Base-by-base conservation (phyloP, 1,140 invertebrate genomes). In the Spodoptera frugiperda region DNA sequence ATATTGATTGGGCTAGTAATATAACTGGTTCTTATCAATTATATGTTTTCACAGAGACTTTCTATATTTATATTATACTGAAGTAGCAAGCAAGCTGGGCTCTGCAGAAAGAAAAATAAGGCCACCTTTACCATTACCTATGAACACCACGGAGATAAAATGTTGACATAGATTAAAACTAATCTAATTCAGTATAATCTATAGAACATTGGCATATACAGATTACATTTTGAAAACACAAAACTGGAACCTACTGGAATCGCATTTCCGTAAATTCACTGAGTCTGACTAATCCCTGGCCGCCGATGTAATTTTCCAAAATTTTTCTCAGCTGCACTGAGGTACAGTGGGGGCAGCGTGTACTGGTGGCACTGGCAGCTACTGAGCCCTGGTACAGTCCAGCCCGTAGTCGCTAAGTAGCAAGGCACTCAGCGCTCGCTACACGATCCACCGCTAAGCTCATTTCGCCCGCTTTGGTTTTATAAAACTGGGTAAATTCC, bases 401-500 rank as follows among this genome's bases (percentile, higher is more conserved):
- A 21, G 54, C 33, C 77, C 53, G 25, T 53, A 78, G 74, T 78
- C 82, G 81, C 83, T 88, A 87, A 88, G 87, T 86, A 85, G 84
- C 80, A 71, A 68, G 59, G 80, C 85, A 84, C 87, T 83, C 84
- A 74, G 83, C 65, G 53, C 44, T 49, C 59, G 76, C 79, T 77
- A 55, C 78, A 77, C 79, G 80, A 83, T 81, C 78, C 82, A 76
- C 83, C 84, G 82, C 88, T 92, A 92, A 92, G 90, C 90, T 90
- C 86, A 87, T 89, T 90, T 83, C 85, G 78, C 84, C 83, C 85
- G 89, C 86, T 91, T 87, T 87, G 89, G 82, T 92, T 91, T 90
- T 90, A 92, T 92, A 90, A 91, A 90, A 89, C 86, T 89, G 84
- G 82, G 84, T 87, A 89, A 88, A 90, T 89, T 89, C 83, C 84